Conservation (phyloP, 2,888 invertebrate genomes). For the Allolobophora icterica region DNA sequence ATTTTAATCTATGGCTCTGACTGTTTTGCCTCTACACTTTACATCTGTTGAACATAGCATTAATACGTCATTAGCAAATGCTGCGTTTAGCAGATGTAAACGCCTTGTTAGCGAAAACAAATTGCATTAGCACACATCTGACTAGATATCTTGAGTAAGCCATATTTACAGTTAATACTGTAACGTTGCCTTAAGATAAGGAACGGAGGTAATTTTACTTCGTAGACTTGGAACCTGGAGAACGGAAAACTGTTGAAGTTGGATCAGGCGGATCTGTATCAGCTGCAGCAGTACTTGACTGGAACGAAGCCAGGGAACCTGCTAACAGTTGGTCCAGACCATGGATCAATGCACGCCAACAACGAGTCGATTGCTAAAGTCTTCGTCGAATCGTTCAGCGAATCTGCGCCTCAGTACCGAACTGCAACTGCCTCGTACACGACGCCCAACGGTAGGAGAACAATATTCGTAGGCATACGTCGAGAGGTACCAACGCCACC, state of each 20-base stretch:
- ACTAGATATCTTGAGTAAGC: too few species aligned
- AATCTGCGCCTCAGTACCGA: not conserved
- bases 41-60: too few species aligned
- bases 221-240: not conserved
- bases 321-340: not conserved
- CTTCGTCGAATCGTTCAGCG: not conserved
- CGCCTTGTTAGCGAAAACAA: too few species aligned
- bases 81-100: too few species aligned
- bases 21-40: too few species aligned
- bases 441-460: not conserved
- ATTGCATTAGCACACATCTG: too few species aligned
- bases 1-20: too few species aligned
- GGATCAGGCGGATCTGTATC: conserved; percentile 10
- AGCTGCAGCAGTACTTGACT: conserved; percentile 22
- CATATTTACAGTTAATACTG: not conserved
- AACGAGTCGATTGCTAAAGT: conserved; percentile 5
- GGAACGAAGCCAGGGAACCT: not conserved
- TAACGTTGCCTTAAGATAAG: not conserved
- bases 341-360: not conserved
- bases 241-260: not conserved
- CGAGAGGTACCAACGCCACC: too few species aligned
- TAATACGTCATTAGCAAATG: too few species aligned
- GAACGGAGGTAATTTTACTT: not conserved
- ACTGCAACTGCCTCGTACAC: conserved; percentile 20
- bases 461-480: too few species aligned